Evolutionary conservation across 1,140 invertebrate species (phyloP).

Genomic region (Drosophila equinoxialis): DNA sequence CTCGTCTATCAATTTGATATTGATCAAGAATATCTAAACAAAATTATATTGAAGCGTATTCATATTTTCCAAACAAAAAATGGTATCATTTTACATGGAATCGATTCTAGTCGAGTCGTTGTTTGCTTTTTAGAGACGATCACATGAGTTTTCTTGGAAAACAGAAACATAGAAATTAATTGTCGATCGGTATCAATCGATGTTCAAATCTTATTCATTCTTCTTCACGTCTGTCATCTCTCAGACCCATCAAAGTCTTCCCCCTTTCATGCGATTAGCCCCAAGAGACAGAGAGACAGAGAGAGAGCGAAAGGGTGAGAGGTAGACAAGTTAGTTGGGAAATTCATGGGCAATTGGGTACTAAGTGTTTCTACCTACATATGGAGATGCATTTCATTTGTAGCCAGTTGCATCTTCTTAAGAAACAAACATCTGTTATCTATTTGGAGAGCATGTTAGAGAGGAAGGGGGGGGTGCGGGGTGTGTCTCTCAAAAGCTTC

Average conservation of each 20-base stretch:
- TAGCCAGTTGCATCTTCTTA: no score
- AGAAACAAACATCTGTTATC: no score
- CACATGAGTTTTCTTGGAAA: not conserved
- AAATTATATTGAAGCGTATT: not conserved
- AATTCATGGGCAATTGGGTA: not conserved
- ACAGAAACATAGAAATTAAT: constrained; percentile 2
- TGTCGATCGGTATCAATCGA: not conserved
- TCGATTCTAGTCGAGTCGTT: not conserved
- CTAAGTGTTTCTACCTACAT: not conserved
- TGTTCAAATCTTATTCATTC: not conserved
- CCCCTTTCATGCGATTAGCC: no score
- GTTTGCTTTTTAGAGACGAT: not conserved
- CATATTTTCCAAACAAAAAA: not conserved
- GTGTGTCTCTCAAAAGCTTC: no score
- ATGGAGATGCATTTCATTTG: not conserved
- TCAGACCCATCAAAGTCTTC: not conserved
- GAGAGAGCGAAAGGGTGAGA: no score
- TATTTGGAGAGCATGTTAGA: no score
- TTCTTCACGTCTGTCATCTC: not conserved
- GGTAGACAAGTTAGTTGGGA: no score
- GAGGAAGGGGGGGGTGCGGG: no score
- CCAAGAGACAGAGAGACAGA: no score
- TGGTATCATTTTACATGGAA: constrained; percentile 5
- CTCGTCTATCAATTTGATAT: no score
- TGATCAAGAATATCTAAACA: not conserved